A percentile compares a stretch with the other conserved stretches of the same genome.
phyloP scores from a whole-genome alignment of 2,113 vertebrate species.

The Bolborhynchus lineola region DNA sequence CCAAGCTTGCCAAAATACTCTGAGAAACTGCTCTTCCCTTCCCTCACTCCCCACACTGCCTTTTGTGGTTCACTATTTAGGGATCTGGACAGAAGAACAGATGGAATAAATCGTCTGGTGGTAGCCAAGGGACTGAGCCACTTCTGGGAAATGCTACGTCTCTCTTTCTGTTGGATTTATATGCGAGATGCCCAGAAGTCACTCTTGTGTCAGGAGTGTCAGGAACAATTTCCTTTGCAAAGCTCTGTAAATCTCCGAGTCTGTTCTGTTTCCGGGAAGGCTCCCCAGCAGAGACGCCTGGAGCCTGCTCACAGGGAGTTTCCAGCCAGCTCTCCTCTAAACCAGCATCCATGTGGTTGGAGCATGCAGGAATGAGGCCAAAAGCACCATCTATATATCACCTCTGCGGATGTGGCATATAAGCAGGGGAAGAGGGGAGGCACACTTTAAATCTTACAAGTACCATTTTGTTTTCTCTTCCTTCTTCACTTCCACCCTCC shows the following conservation, averaged over 20 bases:
- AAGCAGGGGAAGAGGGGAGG: background rate
- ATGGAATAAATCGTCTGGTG: constrained; percentile 49
- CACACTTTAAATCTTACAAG: constrained; percentile 24
- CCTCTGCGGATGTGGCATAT: constrained; percentile 30
- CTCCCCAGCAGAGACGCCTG: background rate
- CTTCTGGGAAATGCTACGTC: constrained; percentile 34
- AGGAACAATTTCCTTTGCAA: background rate
- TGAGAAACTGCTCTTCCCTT: constrained; percentile 30
- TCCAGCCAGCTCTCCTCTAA: background rate
- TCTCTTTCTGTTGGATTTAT: background rate
- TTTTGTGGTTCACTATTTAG: background rate
- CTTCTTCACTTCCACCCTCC: background rate
- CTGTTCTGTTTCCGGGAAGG: background rate
- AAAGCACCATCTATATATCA: constrained; percentile 32
- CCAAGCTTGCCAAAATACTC: background rate
- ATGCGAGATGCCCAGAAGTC: background rate
- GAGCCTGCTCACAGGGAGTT: background rate
- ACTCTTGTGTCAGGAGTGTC: background rate
- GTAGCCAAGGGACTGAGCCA: constrained; percentile 3
- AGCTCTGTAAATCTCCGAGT: background rate
- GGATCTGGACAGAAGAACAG: background rate
- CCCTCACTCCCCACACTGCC: background rate
- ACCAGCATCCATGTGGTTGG: background rate
- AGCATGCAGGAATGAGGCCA: background rate
- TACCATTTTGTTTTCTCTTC: constrained; percentile 30